phyloP scores from a whole-genome alignment of 2,797 vertebrate species.

The Rallus crepitans region DNA sequence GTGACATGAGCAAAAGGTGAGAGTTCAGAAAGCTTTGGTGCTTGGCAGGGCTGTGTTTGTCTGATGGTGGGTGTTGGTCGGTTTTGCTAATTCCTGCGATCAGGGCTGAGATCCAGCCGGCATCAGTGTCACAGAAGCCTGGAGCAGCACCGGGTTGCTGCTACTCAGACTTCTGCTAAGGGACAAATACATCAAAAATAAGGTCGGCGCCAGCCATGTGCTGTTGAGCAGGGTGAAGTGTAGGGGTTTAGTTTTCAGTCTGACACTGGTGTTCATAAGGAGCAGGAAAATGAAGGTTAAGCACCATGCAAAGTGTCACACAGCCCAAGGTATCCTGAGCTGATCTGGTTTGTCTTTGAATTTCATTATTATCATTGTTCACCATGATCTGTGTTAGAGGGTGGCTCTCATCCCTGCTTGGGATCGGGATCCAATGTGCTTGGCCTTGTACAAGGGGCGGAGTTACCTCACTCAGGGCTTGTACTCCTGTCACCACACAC shows the following conservation, averaged over 20 bases:
- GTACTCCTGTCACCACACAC: too few relatives aligned
- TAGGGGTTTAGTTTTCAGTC: background rate
- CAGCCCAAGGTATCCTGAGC: background rate
- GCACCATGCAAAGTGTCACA: background rate
- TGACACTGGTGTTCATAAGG: fast-evolving
- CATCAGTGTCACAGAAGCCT: background rate
- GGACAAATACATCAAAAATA: background rate
- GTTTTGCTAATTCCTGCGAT: background rate
- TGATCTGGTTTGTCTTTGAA: background rate
- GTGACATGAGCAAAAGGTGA: conserved; percentile 1
- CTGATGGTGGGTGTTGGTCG: fast-evolving
- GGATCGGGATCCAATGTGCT: background rate
- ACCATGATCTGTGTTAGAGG: background rate
- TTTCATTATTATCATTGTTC: background rate
- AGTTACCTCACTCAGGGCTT: background rate
- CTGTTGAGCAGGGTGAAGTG: background rate
- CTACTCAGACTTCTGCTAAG: background rate
- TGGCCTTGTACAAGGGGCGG: background rate
- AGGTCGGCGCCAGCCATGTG: background rate
- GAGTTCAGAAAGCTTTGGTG: background rate
- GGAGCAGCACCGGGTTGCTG: background rate
- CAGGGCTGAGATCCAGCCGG: fast-evolving
- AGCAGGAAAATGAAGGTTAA: background rate
- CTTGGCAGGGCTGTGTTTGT: background rate
- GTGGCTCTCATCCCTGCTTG: background rate